Base-by-base conservation (phyloP, 2,888 invertebrate species). In the Adelognathus sp. region DNA sequence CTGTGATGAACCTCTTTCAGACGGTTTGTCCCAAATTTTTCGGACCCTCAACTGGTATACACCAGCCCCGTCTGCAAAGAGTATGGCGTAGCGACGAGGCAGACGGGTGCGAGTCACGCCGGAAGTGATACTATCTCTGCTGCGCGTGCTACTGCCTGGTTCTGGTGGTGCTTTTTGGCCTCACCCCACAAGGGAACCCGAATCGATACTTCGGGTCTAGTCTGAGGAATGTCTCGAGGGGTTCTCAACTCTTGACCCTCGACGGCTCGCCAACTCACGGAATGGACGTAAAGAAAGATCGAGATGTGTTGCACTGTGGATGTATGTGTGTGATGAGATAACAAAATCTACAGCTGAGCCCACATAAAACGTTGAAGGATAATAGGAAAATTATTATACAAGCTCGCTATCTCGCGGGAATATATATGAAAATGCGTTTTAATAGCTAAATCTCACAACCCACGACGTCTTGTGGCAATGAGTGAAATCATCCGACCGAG, bases 221-320 rank as follows among this genome's bases (percentile, higher is more conserved):
- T 79, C 79, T 79, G 75, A 63, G 71, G 79, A 79, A 79, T 79
- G 79, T 76, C 79, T 79, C 79, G 79, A 79, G 79, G n/a, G 79
- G 79, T 79, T 79, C 79, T 79, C 79, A 79, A 79, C 79, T 79
- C 72, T 79, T 79, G 79, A 79, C 79, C 79, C 76, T 61, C 67
- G 58, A 50, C 36, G 50, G 69, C 50, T 58, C 63, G 58, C 56
- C 63, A 66, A 54, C 74, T 74, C 39, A 9, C 39, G 29, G 50
- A 31, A 18, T 11, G 31, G 21, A 36, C 1, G 21, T 7, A 16
- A 16, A 71, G 36, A 33, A 31, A 36, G 46, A 56, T 29, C 11
- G 18, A 69, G 29, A 63, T 52, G 24, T n/a, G n/a, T 50, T 24
- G 11, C 69, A 16, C 6, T 24, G 14, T 14, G 46, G 16, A 44